A percentile compares a stretch with the other conserved stretches of the same genome.
phyloP scores from a whole-genome alignment of 2,888 invertebrate species.

The Lasioglossum morio region DNA sequence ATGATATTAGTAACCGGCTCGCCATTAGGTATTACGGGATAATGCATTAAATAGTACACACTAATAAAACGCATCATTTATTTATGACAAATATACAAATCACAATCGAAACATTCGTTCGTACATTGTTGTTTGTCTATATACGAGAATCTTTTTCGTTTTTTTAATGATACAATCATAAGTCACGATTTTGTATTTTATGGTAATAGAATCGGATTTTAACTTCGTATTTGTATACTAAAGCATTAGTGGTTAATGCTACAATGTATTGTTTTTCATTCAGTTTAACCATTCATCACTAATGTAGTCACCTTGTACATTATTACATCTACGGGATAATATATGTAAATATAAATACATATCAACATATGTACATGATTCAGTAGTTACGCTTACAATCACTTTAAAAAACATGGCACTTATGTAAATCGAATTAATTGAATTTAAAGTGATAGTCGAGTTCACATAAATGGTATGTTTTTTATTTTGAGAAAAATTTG shows the following conservation, averaged over 20 bases:
- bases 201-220: conserved; percentile 22
- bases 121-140: conserved; percentile 27
- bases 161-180: conserved; percentile 12
- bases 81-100: conserved; percentile 33
- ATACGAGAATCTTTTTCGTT: conserved; percentile 8
- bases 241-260: conserved; percentile 33
- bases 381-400: conserved; percentile 35
- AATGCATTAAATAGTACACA: conserved; percentile 41
- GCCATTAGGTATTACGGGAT: conserved; percentile 23
- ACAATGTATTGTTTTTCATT: conserved; percentile 46
- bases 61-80: conserved; percentile 27
- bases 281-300: conserved; percentile 41
- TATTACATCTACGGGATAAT: conserved; percentile 61
- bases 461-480: conserved; percentile 2
- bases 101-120: conserved; percentile 3
- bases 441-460: neutral
- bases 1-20: conserved; percentile 28
- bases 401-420: conserved; percentile 37
- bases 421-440: conserved; percentile 32
- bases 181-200: conserved; percentile 1
- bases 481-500: neutral
- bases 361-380: conserved; percentile 25
- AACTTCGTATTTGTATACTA: conserved; percentile 35
- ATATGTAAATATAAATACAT: conserved; percentile 59
- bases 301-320: conserved; percentile 55